phyloP scores from a whole-genome alignment of 2,888 invertebrate species.

The Conomelus anceps region DNA sequence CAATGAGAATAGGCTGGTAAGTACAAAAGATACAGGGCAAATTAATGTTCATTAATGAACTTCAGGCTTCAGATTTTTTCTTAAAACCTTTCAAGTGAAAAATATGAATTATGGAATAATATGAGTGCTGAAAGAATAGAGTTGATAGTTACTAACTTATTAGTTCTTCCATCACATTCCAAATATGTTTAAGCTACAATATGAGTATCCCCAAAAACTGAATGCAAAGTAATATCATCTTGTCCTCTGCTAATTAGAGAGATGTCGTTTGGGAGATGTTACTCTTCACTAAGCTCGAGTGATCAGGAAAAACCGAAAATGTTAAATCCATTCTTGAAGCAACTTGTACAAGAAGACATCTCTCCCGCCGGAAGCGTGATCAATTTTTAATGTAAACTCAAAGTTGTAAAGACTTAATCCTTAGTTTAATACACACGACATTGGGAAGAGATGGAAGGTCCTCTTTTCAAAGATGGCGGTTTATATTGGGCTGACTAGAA shows the following conservation, averaged over 20 bases:
- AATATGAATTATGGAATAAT: too few relatives aligned
- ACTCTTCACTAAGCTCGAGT: neutral
- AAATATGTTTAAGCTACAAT: neutral
- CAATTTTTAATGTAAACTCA: neutral
- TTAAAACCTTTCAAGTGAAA: too few relatives aligned
- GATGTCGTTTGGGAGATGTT: neutral
- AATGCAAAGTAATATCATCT: neutral
- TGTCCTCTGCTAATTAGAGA: neutral
- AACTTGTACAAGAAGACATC: neutral
- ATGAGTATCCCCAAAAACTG: neutral
- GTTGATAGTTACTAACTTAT: too few relatives aligned
- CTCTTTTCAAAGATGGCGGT: neutral
- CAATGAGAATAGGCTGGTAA: too few relatives aligned
- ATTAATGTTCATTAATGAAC: too few relatives aligned
- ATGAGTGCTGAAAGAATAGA: too few relatives aligned
- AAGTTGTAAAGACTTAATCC: neutral
- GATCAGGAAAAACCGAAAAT: neutral
- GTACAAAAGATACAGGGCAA: too few relatives aligned
- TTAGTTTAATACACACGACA: neutral
- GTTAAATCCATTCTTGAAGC: neutral
- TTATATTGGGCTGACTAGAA: neutral
- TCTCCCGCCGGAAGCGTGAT: neutral
- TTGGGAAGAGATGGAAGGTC: too few relatives aligned
- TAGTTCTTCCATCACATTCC: neutral
- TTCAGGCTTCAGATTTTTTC: too few relatives aligned